Conservation (phyloP, 2,888 invertebrate species). For the Caenorhabditis sp. region DNA sequence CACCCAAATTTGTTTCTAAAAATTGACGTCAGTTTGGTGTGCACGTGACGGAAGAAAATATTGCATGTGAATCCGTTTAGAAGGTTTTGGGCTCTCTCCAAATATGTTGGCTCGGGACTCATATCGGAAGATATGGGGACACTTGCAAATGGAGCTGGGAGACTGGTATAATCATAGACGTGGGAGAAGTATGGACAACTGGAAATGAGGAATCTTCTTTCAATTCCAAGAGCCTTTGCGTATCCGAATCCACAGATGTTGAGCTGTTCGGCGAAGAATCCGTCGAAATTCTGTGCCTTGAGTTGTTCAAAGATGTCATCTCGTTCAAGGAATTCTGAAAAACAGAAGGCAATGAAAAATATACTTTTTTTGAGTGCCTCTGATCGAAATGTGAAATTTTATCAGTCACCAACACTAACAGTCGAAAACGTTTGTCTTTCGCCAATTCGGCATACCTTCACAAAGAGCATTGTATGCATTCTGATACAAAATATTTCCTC, state of each 20-base stretch:
- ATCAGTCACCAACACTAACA: too few species aligned
- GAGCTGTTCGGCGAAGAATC: slow-evolving; percentile 72
- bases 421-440: background rate
- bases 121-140: slow-evolving; percentile 48
- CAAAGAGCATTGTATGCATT: slow-evolving; percentile 35
- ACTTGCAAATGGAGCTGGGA: slow-evolving; percentile 35
- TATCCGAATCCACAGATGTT: slow-evolving; percentile 72
- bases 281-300: slow-evolving; percentile 71
- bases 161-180: slow-evolving; percentile 42
- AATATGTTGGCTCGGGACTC: slow-evolving; percentile 46
- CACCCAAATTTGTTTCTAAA: slow-evolving; percentile 56
- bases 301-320: slow-evolving; percentile 64
- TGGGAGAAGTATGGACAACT: slow-evolving; percentile 56
- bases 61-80: slow-evolving; percentile 20
- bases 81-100: slow-evolving; percentile 32
- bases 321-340: slow-evolving; percentile 61
- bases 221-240: slow-evolving; percentile 70
- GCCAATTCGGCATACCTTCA: slow-evolving; percentile 7
- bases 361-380: too few species aligned
- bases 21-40: slow-evolving; percentile 31
- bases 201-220: slow-evolving; percentile 69
- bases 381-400: too few species aligned
- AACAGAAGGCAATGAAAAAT: too few species aligned
- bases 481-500: slow-evolving; percentile 38
- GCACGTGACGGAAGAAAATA: slow-evolving; percentile 5